Evolutionary conservation across 2,113 vertebrate genomes (phyloP).

Genomic region (Genyomyrus donnyi): DNA sequence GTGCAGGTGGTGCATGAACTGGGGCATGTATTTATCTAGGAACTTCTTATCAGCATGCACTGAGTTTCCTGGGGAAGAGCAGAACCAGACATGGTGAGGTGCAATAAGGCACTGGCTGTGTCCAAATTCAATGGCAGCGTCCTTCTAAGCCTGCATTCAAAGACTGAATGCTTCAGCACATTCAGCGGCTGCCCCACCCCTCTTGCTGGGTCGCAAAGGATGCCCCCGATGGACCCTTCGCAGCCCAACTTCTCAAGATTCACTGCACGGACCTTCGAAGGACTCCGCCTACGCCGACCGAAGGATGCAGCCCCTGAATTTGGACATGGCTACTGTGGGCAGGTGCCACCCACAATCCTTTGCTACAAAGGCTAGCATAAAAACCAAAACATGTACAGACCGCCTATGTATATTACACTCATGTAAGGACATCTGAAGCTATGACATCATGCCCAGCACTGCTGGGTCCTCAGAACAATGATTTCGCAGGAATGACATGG

Average conservation of each 20-base stretch:
- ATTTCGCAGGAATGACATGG: background rate
- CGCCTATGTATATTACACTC: background rate
- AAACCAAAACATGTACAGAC: background rate
- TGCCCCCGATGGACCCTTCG: background rate
- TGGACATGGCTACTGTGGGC: no score
- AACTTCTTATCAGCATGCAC: constrained; percentile 82
- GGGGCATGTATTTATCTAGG: constrained; percentile 93
- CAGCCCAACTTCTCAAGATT: background rate
- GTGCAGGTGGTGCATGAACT: constrained; percentile 79
- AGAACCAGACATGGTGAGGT: background rate
- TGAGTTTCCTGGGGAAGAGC: constrained; percentile 54
- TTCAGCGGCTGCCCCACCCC: no score
- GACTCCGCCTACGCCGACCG: no score
- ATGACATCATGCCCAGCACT: background rate
- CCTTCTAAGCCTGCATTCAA: background rate
- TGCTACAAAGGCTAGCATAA: background rate
- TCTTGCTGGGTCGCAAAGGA: background rate
- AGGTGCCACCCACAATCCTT: background rate
- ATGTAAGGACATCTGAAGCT: background rate
- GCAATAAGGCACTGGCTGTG: background rate
- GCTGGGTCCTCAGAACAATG: background rate
- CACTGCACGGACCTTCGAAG: background rate
- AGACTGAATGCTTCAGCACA: background rate
- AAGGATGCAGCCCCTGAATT: no score
- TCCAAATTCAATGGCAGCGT: background rate